A percentile compares a stretch with the other conserved stretches of the same genome.
These are phyloP conservation scores for Dryobotodes eremita DNA, from an alignment of 2,888 invertebrate genomes.

Conservation along the genomic window DNA sequence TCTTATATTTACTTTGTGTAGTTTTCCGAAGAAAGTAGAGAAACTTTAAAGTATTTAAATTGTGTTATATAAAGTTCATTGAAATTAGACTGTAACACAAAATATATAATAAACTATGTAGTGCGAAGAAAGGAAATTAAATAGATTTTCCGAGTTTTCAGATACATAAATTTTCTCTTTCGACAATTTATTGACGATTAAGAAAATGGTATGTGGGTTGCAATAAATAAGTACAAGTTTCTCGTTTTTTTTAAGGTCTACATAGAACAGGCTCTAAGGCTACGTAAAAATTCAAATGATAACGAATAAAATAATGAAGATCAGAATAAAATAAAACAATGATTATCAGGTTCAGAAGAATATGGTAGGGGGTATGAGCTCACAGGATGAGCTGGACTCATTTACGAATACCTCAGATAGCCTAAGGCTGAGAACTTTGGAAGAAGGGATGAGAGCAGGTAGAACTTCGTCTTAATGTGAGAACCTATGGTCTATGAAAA, in stretches of 20 bases:
- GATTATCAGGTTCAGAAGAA: not conserved
- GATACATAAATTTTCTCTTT: not conserved
- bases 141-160: not conserved
- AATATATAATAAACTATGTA: not conserved
- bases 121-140: not conserved
- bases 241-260: too few species aligned
- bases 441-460: not conserved
- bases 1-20: not conserved
- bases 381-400: not conserved
- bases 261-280: not conserved
- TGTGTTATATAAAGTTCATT: slow-evolving; percentile 26
- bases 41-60: not conserved
- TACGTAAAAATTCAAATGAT: not conserved
- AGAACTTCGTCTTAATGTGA: not conserved
- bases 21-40: not conserved
- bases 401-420: not conserved
- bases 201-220: not conserved
- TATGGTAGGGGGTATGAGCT: not conserved
- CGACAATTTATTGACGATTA: not conserved
- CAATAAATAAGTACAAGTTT: not conserved
- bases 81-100: slow-evolving; percentile 13
- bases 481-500: not conserved
- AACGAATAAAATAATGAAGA: not conserved
- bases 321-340: not conserved
- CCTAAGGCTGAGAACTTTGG: not conserved